Conservation (phyloP, 2,113 vertebrate genomes). For the Toxostoma redivivum region DNA sequence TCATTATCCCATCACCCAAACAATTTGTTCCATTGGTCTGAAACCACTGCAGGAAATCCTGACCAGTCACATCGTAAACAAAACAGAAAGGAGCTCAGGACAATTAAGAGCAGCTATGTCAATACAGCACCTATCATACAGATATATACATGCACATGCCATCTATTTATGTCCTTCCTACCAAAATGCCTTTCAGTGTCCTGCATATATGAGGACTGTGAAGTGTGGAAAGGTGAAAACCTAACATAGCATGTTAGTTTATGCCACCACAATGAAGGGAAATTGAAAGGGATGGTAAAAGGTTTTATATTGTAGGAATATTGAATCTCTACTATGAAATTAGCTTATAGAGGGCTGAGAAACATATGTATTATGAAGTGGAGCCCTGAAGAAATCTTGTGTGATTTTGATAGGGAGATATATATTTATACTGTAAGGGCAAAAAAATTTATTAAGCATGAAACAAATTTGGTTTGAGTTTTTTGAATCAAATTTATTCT, state of each 20-base stretch:
- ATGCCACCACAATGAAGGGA: not conserved
- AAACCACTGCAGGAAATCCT: not conserved
- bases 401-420: not conserved
- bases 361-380: not conserved
- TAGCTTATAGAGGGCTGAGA: not conserved
- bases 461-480: not conserved
- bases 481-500: not conserved
- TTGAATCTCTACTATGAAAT: not conserved
- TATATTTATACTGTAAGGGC: not conserved
- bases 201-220: not conserved
- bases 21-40: not conserved
- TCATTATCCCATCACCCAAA: not conserved
- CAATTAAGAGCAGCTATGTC: not conserved
- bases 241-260: not conserved
- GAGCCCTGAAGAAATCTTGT: not conserved
- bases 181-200: not conserved
- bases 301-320: not conserved
- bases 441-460: not conserved
- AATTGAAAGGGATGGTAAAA: not conserved
- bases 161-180: not conserved
- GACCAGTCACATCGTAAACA: not conserved
- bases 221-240: not conserved
- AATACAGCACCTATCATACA: not conserved
- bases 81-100: not conserved
- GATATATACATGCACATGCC: not conserved